These are phyloP conservation scores for Microtus montanus DNA, from an alignment of 2,113 vertebrate genomes.

Conservation along the genomic window DNA sequence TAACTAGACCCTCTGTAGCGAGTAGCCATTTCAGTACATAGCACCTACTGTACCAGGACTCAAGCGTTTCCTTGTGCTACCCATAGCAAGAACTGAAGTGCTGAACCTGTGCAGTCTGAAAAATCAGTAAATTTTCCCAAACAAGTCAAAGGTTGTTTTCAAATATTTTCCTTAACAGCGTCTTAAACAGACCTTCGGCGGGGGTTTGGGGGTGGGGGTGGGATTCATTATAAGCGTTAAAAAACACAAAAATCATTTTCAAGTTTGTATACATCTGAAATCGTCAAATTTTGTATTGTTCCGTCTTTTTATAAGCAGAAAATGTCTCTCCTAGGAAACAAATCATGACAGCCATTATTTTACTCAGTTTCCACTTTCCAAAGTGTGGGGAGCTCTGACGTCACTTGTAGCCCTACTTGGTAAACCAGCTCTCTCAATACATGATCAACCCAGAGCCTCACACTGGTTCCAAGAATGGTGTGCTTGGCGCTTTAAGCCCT, in stretches of 20 bases:
- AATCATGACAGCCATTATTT: not conserved
- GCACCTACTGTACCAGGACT: not conserved
- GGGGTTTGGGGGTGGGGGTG: no score
- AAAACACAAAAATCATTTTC: slow-evolving; percentile 10
- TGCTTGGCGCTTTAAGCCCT: slow-evolving; percentile 3
- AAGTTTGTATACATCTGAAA: not conserved
- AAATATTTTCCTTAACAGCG: not conserved
- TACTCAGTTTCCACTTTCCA: not conserved
- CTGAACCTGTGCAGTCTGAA: slow-evolving; percentile 15
- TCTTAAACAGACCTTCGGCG: not conserved
- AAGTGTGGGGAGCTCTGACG: not conserved
- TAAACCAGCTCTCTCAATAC: not conserved
- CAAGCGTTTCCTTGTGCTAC: not conserved
- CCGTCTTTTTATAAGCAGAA: slow-evolving; percentile 22
- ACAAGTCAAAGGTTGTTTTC: slow-evolving; percentile 1
- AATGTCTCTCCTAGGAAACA: slow-evolving; percentile 1
- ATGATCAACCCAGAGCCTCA: not conserved
- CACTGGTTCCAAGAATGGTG: slow-evolving; percentile 22
- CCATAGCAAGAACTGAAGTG: slow-evolving; percentile 24
- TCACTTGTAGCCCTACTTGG: not conserved
- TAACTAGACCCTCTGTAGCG: not conserved
- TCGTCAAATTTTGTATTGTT: not conserved
- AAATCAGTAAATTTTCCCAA: slow-evolving; percentile 28
- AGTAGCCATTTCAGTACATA: not conserved
- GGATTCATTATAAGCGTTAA: not conserved